Evolutionary conservation across 2,797 vertebrate species (phyloP).

Genomic region (Sebastes cheni): DNA sequence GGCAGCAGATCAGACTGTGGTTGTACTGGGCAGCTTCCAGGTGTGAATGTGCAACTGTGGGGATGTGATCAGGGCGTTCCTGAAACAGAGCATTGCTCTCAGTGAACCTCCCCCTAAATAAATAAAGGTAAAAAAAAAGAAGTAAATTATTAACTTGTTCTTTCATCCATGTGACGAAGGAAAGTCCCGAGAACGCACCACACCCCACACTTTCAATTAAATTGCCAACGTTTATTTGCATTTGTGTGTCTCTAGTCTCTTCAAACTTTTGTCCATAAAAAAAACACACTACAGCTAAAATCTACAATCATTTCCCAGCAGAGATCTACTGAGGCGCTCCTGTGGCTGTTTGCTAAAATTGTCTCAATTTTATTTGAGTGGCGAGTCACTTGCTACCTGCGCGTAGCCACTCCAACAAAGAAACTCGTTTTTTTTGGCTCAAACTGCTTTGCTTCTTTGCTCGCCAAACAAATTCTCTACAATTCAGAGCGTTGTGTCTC

Average conservation of each 20-base stretch:
- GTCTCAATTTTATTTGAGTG: slow-evolving; percentile 32
- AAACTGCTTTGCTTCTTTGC: neutral
- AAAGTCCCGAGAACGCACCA: neutral
- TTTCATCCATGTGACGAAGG: neutral
- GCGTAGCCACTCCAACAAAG: slow-evolving; percentile 3
- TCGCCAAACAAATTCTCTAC: slow-evolving; percentile 1
- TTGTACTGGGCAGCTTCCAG: no score
- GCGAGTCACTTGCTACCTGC: neutral
- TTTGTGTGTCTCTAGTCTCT: neutral
- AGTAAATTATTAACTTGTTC: neutral
- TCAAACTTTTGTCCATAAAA: neutral
- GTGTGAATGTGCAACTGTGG: no score
- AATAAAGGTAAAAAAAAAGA: no score
- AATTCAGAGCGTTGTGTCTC: neutral
- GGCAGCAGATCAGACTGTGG: no score
- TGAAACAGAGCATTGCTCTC: no score
- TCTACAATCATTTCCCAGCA: neutral
- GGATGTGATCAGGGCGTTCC: no score
- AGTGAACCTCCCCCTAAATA: no score
- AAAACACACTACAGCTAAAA: neutral
- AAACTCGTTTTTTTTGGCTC: neutral
- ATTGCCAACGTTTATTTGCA: neutral
- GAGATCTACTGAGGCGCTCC: neutral
- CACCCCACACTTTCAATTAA: neutral
- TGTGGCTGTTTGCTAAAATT: slow-evolving; percentile 21